Base-by-base conservation (phyloP, 2,888 invertebrate species). In the Rhyacophila evoluta region DNA sequence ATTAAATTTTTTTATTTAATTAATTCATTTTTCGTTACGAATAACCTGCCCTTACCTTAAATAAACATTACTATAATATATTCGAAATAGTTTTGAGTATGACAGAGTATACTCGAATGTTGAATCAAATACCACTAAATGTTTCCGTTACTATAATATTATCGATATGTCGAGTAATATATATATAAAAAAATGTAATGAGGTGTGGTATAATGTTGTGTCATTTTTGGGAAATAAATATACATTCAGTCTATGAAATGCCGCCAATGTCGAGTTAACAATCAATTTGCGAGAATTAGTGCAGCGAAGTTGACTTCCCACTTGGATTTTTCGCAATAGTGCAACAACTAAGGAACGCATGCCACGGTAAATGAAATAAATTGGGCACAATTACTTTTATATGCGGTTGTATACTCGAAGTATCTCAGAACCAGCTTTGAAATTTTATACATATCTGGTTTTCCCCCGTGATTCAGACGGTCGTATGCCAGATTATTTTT, bases 391-490 rank as follows among this genome's bases (percentile, higher is more conserved):
- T 55, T 25, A 25, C 19, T 55, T 55, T 55, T 8, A 55, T 19
- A 2, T 33, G 6, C 29, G 55, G 8, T 39, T 55, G 10, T 25
- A 8, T 55, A 55, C 19, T 4, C 6, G 29, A 4, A 6, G 29
- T 2, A 33, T 4, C 8, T 55, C 19, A 10, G 55, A 55, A 55
- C 19, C 19, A 15, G 55, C 25, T 55, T 33, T 55, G 10, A 55
- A 19, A 55, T n/a, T n/a, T n/a, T n/a, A n/a, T n/a, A n/a, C n/a
- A n/a, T 55, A 55, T 55, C 55, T 55, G 55, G 55, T 55, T 55
- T 55, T 25, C 55, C 55, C 15, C 8, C 55, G 10, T 10, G 15
- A 19, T 19, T 19, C 15, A 12, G 15, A 55, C 5, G 19, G 8
- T 55, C 8, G 19, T 19, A 10, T 2, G 6, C 12, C 8, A 1